A percentile compares a stretch with the other conserved stretches of the same genome.
Evolutionary conservation across 2,888 invertebrate genomes (phyloP).

Genomic region (Oscheius sp.): DNA sequence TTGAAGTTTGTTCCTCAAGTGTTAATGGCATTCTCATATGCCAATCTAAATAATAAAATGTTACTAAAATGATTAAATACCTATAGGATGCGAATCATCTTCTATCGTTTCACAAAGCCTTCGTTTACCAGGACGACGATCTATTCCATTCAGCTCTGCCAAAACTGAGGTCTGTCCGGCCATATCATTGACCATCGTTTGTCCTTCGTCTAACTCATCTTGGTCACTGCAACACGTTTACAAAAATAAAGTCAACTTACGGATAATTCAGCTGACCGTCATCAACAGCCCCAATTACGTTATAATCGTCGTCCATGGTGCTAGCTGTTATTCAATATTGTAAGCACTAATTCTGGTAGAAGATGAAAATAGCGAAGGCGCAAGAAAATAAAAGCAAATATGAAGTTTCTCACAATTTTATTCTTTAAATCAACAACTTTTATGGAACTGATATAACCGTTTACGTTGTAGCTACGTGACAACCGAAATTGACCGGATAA

Average conservation of each 20-base stretch:
- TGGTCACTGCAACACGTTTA: constrained; percentile 2
- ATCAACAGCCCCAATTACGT: constrained; percentile 36
- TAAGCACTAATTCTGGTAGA: neutral
- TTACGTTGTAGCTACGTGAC: constrained; percentile 10
- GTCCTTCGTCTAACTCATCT: neutral
- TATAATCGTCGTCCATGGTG: constrained; percentile 38
- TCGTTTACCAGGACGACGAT: constrained; percentile 13
- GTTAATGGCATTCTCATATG: constrained; percentile 37
- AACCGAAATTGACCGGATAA: too few relatives aligned
- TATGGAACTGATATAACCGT: constrained; percentile 8
- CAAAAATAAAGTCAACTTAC: constrained; percentile 32
- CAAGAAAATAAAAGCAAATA: neutral
- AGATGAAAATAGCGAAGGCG: neutral
- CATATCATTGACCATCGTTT: neutral
- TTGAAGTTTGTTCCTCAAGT: constrained; percentile 26
- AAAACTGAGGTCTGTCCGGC: constrained; percentile 3
- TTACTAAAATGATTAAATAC: neutral
- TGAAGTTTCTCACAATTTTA: neutral
- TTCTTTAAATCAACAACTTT: constrained; percentile 19
- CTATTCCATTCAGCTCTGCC: constrained; percentile 17
- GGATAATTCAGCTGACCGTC: constrained; percentile 40
- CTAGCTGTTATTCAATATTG: neutral
- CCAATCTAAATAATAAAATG: constrained; percentile 40
- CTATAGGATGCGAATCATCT: constrained; percentile 27
- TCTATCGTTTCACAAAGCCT: constrained; percentile 20